Percentiles rank a stretch among this genome's conserved stretches.
Evolutionary conservation across 2,113 vertebrate genomes (phyloP).

Genomic region (Nestor notabilis): DNA sequence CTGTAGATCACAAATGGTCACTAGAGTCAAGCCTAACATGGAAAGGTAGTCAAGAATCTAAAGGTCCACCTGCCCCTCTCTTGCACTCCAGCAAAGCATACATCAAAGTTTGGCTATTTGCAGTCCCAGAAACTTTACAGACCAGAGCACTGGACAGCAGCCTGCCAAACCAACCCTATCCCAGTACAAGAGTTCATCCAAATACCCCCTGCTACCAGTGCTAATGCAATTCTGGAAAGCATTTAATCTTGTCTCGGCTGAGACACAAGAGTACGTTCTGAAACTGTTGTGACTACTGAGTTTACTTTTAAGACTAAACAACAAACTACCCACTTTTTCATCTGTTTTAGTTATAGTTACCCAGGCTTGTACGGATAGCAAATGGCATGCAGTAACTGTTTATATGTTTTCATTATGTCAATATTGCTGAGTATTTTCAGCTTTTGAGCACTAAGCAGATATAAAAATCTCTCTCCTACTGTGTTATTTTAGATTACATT

Average conservation of each 20-base stretch:
- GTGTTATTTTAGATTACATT: not conserved
- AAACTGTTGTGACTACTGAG: not conserved
- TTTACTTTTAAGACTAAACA: not conserved
- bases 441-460: not conserved
- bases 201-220: fast-evolving
- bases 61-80: not conserved
- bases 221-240: not conserved
- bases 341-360: not conserved
- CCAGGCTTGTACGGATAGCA: not conserved
- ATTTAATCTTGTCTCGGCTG: fast-evolving
- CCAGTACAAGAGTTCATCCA: not conserved
- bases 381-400: not conserved
- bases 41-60: not conserved
- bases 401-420: not conserved
- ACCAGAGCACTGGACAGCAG: not conserved
- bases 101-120: not conserved
- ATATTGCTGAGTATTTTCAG: not conserved
- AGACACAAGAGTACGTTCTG: not conserved
- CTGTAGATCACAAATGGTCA: not conserved
- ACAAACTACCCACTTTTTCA: not conserved
- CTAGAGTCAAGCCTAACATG: not conserved
- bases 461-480: not conserved
- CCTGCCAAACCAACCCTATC: not conserved
- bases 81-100: not conserved
- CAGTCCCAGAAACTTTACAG: not conserved